These are phyloP conservation scores for Indicator maculatus DNA, from an alignment of 2,113 vertebrate species.

Conservation along the genomic window DNA sequence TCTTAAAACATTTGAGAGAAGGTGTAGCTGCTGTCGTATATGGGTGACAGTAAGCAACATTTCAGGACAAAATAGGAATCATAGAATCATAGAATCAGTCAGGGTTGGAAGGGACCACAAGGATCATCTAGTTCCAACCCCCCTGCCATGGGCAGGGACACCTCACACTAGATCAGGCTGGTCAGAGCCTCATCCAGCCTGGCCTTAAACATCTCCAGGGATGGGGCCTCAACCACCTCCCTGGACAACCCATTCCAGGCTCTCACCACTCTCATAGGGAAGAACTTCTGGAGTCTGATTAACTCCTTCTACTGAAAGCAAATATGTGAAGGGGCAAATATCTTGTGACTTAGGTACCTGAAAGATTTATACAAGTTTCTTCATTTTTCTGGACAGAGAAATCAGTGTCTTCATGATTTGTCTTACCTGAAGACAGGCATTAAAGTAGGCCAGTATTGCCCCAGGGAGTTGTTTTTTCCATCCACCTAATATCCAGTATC, in stretches of 20 bases:
- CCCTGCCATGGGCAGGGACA: too few species aligned
- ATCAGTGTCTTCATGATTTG: neutral
- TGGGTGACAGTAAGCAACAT: neutral
- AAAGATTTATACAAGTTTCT: neutral
- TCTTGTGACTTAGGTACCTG: neutral
- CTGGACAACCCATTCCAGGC: too few species aligned
- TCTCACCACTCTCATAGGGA: too few species aligned
- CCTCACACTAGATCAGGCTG: too few species aligned
- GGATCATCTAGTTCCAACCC: too few species aligned
- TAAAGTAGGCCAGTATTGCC: neutral
- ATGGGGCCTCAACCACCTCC: too few species aligned
- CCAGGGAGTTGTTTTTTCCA: rapidly evolving
- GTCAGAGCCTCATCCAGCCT: too few species aligned
- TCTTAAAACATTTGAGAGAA: neutral
- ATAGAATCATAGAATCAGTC: too few species aligned
- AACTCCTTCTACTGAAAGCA: neutral
- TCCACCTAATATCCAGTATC: neutral
- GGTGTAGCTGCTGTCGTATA: neutral
- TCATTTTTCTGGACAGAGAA: neutral
- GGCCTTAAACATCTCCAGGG: too few species aligned
- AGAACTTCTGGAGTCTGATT: neutral
- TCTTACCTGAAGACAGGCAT: neutral
- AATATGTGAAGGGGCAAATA: neutral
- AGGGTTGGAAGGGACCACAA: too few species aligned
- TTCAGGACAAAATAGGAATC: neutral